Conservation (phyloP, 2,888 invertebrate species). For the Dusona sp. region DNA sequence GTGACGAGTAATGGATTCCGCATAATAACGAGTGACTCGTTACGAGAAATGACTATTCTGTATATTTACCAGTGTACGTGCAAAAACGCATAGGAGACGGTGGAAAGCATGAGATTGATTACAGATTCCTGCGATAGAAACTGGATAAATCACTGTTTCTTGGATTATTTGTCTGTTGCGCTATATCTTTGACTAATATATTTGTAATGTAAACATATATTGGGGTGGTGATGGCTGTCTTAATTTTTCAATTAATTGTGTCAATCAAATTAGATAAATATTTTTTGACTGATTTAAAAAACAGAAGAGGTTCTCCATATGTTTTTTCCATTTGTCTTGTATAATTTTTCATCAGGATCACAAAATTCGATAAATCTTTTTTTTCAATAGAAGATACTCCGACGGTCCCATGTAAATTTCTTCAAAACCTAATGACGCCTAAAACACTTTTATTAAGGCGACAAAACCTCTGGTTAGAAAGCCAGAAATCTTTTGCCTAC, state of each 20-base stretch:
- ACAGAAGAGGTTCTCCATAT: background rate
- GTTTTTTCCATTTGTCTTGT: no score
- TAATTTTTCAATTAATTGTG: background rate
- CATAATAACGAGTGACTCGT: conserved; percentile 70
- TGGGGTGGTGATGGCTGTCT: background rate
- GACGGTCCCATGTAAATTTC: no score
- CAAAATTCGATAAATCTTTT: no score
- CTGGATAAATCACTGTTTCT: conserved; percentile 68
- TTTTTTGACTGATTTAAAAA: background rate
- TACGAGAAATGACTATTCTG: conserved; percentile 61
- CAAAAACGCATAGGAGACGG: conserved; percentile 37
- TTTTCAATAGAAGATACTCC: no score
- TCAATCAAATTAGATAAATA: background rate
- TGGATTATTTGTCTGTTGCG: conserved; percentile 2
- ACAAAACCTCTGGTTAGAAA: no score
- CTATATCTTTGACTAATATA: background rate
- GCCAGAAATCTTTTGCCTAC: no score
- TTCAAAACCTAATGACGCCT: no score
- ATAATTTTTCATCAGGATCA: no score
- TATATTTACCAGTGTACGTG: conserved; percentile 27
- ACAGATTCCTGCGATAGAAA: conserved; percentile 70
- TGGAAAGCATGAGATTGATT: conserved; percentile 68
- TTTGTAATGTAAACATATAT: background rate
- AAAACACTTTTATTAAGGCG: no score
- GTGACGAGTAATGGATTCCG: conserved; percentile 66